Evolutionary conservation across 2,888 invertebrate species (phyloP), one percentile per base, ranked within the genome.

Genomic region (Napeogenes inachia): DNA sequence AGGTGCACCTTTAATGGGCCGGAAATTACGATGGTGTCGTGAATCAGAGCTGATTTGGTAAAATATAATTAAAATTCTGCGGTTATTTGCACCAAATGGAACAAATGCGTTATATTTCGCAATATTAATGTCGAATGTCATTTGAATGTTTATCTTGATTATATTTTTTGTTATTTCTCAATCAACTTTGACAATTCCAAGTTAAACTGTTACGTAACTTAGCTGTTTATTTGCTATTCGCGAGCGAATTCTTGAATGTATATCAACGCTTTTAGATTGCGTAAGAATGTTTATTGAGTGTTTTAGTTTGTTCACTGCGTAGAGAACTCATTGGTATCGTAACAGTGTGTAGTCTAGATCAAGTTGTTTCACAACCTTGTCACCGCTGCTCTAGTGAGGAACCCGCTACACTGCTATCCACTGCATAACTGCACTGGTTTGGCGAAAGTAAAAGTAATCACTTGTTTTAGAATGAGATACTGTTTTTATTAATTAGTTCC

Each of bases 281-380:
- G 59, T 59, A 64, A 61, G 56, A 56, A 59, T 65, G 62, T 65
- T 62, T 62, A 64, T 67, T 50, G 67, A 60, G 64, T 62, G 59
- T 57, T 65, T 67, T 65, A 67, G 62, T 67, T 59, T 57, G 60
- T 56, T 56, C 58, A 42, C 68, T 59, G 70, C 69, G 65, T 63
- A 21, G 60, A 53, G 64, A 63, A 64, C 62, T 65, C 67, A 67
- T 59, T 72, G 71, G 70, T 71, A 71, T 67, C 66, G 69, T 68
- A 68, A 72, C 75, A 74, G 75, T 79, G 78, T 76, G 78, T 79
- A 78, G 75, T 81, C 80, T 73, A 75, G 82, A 71, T 70, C 67
- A 61, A 70, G 73, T 78, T 82, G 78, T 89, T 87, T 84, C 87
- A 77, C 89, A 90, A 90, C 89, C 89, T 89, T 89, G 89, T 81